Evolutionary conservation across 2,113 vertebrate genomes (phyloP).

Genomic region (Chrysemys picta): DNA sequence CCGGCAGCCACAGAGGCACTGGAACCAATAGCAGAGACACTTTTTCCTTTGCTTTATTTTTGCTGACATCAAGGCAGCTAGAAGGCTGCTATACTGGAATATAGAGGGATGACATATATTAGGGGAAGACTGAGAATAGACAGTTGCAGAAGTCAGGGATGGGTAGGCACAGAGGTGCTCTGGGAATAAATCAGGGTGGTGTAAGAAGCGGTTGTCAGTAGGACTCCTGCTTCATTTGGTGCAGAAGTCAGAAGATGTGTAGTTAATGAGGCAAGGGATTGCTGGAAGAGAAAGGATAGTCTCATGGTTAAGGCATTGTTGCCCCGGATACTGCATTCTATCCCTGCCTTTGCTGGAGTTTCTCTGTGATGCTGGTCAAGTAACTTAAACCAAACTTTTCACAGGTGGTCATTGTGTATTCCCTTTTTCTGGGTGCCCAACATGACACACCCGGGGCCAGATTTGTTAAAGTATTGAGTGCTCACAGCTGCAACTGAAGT

Average conservation of each 20-base stretch:
- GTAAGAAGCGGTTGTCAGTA: background rate
- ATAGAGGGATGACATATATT: rapidly evolving
- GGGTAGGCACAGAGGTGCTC: background rate
- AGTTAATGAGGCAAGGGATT: background rate
- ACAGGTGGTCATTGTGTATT: background rate
- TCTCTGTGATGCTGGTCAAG: background rate
- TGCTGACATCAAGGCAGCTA: background rate
- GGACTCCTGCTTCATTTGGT: background rate
- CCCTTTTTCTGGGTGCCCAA: background rate
- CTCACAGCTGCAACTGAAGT: background rate
- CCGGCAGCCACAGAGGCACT: rapidly evolving
- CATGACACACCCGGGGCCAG: background rate
- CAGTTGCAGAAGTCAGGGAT: background rate
- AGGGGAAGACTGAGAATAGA: background rate
- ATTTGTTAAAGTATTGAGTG: background rate
- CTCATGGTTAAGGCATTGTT: background rate
- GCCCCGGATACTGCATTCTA: background rate
- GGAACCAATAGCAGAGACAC: background rate
- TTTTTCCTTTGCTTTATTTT: background rate
- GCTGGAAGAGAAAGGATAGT: background rate
- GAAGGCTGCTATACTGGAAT: background rate
- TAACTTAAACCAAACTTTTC: background rate
- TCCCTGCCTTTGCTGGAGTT: background rate
- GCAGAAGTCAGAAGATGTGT: background rate
- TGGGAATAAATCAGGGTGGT: background rate